A percentile compares a stretch with the other conserved stretches of the same genome.
These are phyloP conservation scores for Arothron firmamentum DNA, from an alignment of 2,113 vertebrate genomes.

Conservation along the genomic window DNA sequence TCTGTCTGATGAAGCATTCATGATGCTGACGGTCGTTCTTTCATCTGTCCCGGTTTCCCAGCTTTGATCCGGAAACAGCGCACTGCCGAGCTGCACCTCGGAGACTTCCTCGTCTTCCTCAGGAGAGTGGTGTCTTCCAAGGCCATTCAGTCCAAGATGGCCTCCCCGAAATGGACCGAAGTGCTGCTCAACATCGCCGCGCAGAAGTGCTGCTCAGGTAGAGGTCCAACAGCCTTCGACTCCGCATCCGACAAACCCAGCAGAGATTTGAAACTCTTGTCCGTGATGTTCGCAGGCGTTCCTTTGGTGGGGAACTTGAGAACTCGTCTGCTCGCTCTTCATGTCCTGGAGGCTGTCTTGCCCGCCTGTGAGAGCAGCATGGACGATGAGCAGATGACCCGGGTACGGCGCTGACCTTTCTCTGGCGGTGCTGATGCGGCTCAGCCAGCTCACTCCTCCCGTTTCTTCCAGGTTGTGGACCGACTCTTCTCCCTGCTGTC, in stretches of 20 bases:
- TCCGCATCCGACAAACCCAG: not conserved
- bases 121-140: conserved; percentile 95
- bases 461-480: conserved; percentile 83
- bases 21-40: not conserved
- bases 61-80: conserved; percentile 86
- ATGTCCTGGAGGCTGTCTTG: conserved; percentile 95
- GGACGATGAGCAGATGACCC: conserved; percentile 94
- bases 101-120: conserved; percentile 95
- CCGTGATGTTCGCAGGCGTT: conserved; percentile 71
- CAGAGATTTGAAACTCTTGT: not conserved
- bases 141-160: conserved; percentile 98
- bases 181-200: conserved; percentile 96
- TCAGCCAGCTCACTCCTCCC: not conserved
- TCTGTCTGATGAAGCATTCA: not conserved
- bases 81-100: conserved; percentile 89
- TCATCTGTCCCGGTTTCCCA: conserved; percentile 43
- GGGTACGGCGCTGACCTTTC: conserved; percentile 60
- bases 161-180: conserved; percentile 97
- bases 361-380: conserved; percentile 91
- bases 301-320: conserved; percentile 94
- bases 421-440: not conserved
- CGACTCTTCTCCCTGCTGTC: conserved; percentile 89
- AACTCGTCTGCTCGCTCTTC: conserved; percentile 91
- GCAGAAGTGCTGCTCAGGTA: conserved; percentile 96
- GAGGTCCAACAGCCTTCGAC: rapidly evolving